Evolutionary conservation across 2,113 vertebrate genomes (phyloP), one percentile per base, ranked within the genome.

Genomic region (Heterotilapia buettikoferi): DNA sequence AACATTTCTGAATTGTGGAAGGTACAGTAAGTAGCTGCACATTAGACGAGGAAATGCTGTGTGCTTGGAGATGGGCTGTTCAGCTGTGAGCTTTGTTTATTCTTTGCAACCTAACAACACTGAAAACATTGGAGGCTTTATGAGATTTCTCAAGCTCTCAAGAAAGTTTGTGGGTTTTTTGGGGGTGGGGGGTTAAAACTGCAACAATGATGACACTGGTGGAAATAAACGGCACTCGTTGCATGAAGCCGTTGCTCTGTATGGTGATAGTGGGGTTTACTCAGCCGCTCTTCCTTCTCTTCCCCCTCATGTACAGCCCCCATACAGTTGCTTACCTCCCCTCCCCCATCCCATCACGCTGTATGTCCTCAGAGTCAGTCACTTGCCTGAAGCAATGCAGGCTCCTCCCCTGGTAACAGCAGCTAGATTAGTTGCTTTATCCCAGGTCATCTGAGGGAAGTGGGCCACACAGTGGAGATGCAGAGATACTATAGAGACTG

Each of bases 341-440:
- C 86, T 94, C 90, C 93, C 90, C 94, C 92, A 92, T 14, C 78
- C 80, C 82, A 86, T 89, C 89, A 71, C 86, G 61, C 82, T 90
- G 86, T 87, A 92, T 83, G 91, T 94, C 91, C 91, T 92, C 92
- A 78, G 88, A 91, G 89, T 87, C 93, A 86, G 87, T 90, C 90
- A 57, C 56, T 88, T 24, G 90, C 89, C 91, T 86, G 84, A 80
- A 93, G 93, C 89, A 47, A 63, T 80, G 90, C 84, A 92, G 92
- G 90, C 95, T 88, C 95, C 95, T 94, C 94, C 95, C 94, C 87
- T 93, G 92, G 91, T 91, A 95, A 93, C 93, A 90, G 92, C 91
- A 87, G 93, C 87, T 88, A 94, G 94, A 95, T 94, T 94, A 94
- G 92, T 92, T 91, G 93, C 90, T 93, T 95, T 93, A 95, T 96